Percentiles rank a stretch among this genome's conserved stretches.
Conservation (phyloP, 2,888 invertebrate species). For the Macrophya annulata region DNA sequence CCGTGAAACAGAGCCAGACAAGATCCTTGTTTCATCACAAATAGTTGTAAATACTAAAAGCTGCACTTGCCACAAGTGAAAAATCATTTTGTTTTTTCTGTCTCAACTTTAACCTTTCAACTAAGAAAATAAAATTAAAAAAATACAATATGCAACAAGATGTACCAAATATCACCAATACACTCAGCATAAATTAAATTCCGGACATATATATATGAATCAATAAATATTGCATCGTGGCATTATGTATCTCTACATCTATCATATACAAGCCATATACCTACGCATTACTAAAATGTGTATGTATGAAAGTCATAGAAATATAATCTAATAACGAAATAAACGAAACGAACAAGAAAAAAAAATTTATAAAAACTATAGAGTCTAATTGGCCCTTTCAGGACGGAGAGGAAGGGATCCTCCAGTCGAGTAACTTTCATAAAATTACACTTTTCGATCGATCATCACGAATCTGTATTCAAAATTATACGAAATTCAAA, state of each 20-base stretch:
- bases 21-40: background rate
- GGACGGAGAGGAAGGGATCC: background rate
- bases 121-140: background rate
- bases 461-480: background rate
- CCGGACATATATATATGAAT: background rate
- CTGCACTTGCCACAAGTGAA: background rate
- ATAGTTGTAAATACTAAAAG: background rate
- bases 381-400: background rate
- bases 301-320: background rate
- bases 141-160: background rate
- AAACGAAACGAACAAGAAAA: background rate
- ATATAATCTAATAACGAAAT: background rate
- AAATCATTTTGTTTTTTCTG: background rate
- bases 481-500: background rate
- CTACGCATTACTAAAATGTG: background rate
- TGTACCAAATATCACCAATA: background rate
- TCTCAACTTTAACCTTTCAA: background rate
- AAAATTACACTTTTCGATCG: background rate
- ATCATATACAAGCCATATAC: background rate
- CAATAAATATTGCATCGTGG: conserved; percentile 32
- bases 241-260: conserved; percentile 3
- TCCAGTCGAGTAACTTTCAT: background rate
- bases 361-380: background rate
- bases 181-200: background rate
- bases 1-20: background rate